Percentiles rank a stretch among this genome's conserved stretches.
phyloP scores from a whole-genome alignment of 2,888 invertebrate species.

The Clistopyga incitator region DNA sequence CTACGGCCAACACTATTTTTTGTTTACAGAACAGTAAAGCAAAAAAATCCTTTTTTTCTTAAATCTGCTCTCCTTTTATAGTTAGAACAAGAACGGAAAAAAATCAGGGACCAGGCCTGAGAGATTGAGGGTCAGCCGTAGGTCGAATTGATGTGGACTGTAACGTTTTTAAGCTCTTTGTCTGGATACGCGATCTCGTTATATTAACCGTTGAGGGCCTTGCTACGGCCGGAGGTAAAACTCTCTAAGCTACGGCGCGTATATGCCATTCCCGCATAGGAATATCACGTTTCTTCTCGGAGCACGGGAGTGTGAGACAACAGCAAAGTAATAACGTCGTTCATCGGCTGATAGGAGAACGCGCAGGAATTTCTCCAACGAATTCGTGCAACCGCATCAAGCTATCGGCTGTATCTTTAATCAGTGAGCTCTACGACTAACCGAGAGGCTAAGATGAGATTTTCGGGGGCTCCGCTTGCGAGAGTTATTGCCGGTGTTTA shows the following conservation, averaged over 20 bases:
- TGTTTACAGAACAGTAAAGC: too few relatives aligned
- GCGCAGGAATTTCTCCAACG: conserved; percentile 56
- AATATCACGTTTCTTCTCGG: conserved; percentile 54
- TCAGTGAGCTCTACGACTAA: conserved; percentile 52
- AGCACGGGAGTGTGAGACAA: conserved; percentile 6
- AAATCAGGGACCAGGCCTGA: too few relatives aligned
- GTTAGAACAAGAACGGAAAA: too few relatives aligned
- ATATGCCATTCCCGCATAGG: conserved; percentile 28
- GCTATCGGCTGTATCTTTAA: conserved; percentile 58
- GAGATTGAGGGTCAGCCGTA: too few relatives aligned
- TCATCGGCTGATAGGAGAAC: conserved; percentile 52
- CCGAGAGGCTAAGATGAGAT: conserved; percentile 37
- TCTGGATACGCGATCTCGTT: conserved; percentile 46
- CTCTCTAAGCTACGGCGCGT: conserved; percentile 32
- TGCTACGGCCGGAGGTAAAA: conserved; percentile 37
- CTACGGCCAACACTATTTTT: too few relatives aligned
- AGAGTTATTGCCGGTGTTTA: conserved; percentile 30
- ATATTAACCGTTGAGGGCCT: conserved; percentile 35
- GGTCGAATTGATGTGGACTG: too few relatives aligned
- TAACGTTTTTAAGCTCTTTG: conserved; percentile 9
- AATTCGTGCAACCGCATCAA: conserved; percentile 42
- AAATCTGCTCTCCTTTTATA: too few relatives aligned
- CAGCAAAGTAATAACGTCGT: conserved; percentile 54
- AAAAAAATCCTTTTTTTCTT: too few relatives aligned
- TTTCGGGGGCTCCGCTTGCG: conserved; percentile 22